phyloP scores from a whole-genome alignment of 2,888 invertebrate genomes.

The Pachycephus smyrnensis region DNA sequence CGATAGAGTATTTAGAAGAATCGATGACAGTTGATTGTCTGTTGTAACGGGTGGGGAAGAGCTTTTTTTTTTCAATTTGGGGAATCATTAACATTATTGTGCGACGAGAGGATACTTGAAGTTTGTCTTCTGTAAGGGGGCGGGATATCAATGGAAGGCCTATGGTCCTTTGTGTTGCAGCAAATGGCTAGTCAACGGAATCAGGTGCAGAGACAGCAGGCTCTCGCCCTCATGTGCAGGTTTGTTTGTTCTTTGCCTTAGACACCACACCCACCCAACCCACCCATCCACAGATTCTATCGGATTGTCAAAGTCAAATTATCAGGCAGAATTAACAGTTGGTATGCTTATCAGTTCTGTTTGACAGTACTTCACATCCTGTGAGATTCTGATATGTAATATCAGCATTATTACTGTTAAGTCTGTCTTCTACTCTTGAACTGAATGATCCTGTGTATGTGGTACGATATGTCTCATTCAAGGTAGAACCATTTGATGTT shows the following conservation, averaged over 20 bases:
- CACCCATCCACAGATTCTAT: background rate
- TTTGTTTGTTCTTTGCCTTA: slow-evolving; percentile 67
- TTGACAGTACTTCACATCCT: background rate
- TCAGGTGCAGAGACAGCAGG: slow-evolving; percentile 90
- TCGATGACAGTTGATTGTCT: background rate
- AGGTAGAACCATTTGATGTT: background rate
- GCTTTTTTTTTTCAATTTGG: background rate
- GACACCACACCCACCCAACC: slow-evolving; percentile 20
- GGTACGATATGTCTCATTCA: background rate
- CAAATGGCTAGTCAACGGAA: slow-evolving; percentile 90
- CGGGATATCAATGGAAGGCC: slow-evolving; percentile 65
- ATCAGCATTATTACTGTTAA: background rate
- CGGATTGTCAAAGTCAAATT: background rate
- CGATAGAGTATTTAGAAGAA: background rate
- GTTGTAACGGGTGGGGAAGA: background rate
- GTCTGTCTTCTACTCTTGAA: background rate
- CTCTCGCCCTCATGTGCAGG: slow-evolving; percentile 92
- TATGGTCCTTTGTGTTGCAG: slow-evolving; percentile 71
- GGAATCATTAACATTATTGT: background rate
- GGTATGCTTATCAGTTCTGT: too few species aligned
- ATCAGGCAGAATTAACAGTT: background rate
- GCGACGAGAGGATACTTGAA: background rate
- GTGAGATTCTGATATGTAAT: background rate
- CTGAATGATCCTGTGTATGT: background rate
- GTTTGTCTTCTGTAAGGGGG: slow-evolving; percentile 44